A percentile compares a stretch with the other conserved stretches of the same genome.
phyloP scores from a whole-genome alignment of 1,140 invertebrate species.

The Meteorus sp. region DNA sequence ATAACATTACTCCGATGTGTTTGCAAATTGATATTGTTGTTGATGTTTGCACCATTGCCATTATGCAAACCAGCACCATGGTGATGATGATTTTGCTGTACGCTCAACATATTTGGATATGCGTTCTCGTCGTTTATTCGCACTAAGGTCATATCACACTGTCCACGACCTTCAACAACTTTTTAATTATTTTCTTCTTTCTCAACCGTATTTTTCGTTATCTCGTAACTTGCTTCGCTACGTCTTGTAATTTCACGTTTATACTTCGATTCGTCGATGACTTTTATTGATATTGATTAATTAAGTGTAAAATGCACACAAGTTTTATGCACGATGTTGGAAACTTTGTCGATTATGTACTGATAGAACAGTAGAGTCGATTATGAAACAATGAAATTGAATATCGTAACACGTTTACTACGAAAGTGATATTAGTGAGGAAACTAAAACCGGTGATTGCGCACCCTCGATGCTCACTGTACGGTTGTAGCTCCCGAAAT shows the following conservation, averaged over 20 bases:
- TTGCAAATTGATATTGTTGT: conserved; percentile 27
- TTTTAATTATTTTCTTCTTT: no score
- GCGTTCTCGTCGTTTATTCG: conserved; percentile 39
- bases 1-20: conserved; percentile 51
- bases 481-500: conserved; percentile 58
- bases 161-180: no score
- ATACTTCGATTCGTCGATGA: no score
- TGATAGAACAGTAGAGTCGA: no score
- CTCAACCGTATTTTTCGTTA: no score
- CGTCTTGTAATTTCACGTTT: no score
- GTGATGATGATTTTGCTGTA: conserved; percentile 51
- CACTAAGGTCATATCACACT: conserved; percentile 56
- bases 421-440: neutral
- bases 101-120: conserved; percentile 51
- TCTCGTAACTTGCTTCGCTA: no score
- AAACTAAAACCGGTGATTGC: conserved; percentile 17
- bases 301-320: no score
- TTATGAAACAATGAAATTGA: no score
- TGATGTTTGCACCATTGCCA: conserved; percentile 17
- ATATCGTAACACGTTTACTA: conserved; percentile 22
- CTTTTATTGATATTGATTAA: no score
- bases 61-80: conserved; percentile 35
- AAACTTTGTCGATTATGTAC: no score
- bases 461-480: conserved; percentile 43
- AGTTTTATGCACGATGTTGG: no score